Conservation (phyloP, 2,113 vertebrate species). For the Gallinago jamesoni region DNA sequence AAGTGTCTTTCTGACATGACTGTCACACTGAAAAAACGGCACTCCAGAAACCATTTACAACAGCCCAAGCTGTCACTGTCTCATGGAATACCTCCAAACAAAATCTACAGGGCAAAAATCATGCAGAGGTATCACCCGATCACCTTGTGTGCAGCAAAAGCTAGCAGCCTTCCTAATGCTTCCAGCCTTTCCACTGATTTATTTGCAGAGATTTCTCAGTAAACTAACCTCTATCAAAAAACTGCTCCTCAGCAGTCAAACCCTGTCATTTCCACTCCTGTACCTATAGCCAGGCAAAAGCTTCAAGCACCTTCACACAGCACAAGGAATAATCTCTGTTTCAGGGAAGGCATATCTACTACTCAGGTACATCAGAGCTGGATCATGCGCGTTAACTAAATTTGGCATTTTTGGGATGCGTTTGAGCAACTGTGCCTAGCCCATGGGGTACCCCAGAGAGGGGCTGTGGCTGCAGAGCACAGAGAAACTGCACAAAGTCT, state of each 20-base stretch:
- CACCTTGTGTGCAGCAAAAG: not conserved
- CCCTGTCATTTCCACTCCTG: too few species aligned
- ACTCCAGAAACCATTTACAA: not conserved
- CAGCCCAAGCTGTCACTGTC: not conserved
- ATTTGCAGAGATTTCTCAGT: not conserved
- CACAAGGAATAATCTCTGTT: not conserved
- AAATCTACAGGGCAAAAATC: not conserved
- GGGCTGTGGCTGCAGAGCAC: not conserved
- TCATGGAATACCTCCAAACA: not conserved
- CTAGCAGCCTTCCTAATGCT: not conserved
- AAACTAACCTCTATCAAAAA: not conserved
- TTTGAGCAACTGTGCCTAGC: not conserved
- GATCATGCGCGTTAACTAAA: rapidly evolving
- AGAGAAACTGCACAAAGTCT: not conserved
- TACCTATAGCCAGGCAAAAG: not conserved
- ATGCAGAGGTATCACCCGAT: not conserved
- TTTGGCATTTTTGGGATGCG: not conserved
- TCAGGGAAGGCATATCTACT: not conserved
- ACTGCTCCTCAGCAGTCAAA: not conserved
- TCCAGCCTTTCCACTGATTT: not conserved
- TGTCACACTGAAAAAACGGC: not conserved
- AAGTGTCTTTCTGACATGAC: not conserved
- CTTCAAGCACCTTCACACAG: not conserved
- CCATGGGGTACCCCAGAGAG: not conserved
- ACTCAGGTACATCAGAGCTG: not conserved